Conservation (phyloP, 1,140 invertebrate species). For the Microplitis mediator region DNA sequence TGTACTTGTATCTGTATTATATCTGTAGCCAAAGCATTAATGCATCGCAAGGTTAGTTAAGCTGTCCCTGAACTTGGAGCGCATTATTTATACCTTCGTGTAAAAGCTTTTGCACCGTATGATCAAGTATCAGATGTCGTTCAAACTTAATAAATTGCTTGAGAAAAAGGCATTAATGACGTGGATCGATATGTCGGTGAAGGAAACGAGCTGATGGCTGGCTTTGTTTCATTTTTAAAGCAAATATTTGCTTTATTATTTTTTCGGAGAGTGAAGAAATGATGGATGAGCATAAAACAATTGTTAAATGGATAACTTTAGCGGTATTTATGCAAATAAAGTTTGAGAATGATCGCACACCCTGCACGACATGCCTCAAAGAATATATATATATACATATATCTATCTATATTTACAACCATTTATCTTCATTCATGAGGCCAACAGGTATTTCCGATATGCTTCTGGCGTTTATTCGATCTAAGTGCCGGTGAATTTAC, state of each 20-base stretch:
- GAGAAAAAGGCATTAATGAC: no score
- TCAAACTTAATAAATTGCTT: no score
- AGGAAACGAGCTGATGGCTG: neutral
- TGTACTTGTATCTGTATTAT: neutral
- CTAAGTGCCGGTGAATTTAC: neutral
- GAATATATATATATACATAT: neutral
- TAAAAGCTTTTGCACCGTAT: neutral
- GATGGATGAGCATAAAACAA: slow-evolving; percentile 25
- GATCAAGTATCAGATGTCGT: no score
- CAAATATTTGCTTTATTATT: neutral
- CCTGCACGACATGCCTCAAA: slow-evolving; percentile 32
- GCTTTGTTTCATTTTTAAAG: neutral
- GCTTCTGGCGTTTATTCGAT: slow-evolving; percentile 29
- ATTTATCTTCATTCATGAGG: slow-evolving; percentile 44
- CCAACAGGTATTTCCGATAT: slow-evolving; percentile 53
- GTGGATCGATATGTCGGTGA: no score
- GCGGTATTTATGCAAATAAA: neutral
- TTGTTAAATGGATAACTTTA: slow-evolving; percentile 5
- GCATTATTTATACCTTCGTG: neutral
- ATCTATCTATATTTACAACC: slow-evolving; percentile 1
- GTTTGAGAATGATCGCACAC: neutral
- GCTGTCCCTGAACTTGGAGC: neutral
- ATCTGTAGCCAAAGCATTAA: neutral
- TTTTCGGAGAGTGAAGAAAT: slow-evolving; percentile 7
- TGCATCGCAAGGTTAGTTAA: neutral